Evolutionary conservation across 2,113 vertebrate species (phyloP).

Genomic region (Planiliza haematocheilus): DNA sequence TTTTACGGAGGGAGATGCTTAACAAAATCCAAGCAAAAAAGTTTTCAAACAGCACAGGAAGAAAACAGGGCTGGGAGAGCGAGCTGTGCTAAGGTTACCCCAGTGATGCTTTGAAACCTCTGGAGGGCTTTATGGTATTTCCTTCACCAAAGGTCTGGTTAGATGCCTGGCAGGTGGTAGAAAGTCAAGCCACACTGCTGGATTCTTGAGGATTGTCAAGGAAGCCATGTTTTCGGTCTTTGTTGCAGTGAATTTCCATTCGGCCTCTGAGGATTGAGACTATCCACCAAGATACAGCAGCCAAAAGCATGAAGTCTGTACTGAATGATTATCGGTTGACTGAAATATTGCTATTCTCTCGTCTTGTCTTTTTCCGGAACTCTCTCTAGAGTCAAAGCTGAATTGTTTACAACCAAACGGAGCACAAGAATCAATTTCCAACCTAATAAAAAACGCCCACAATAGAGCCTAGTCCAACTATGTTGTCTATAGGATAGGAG

Average conservation of each 20-base stretch:
- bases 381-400: conserved; percentile 2
- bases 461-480: not conserved
- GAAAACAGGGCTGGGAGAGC: not conserved
- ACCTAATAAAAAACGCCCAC: conserved; percentile 6
- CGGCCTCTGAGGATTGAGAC: not conserved
- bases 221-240: not conserved
- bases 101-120: conserved; percentile 10
- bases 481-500: too few relatives aligned
- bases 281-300: conserved; percentile 4
- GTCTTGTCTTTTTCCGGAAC: not conserved
- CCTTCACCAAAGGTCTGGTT: not conserved
- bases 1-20: conserved; percentile 19
- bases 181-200: not conserved
- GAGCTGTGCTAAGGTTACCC: conserved; percentile 1
- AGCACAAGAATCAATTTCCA: conserved; percentile 23
- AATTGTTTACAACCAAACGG: conserved; percentile 40
- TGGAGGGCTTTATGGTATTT: not conserved
- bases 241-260: not conserved
- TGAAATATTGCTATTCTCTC: conserved; percentile 38
- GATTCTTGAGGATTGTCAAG: not conserved
- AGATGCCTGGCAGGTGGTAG: not conserved
- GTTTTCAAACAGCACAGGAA: not conserved
- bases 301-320: conserved; percentile 8
- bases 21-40: not conserved
- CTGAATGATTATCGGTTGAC: conserved; percentile 22